Conservation (phyloP, 2,797 vertebrate species). For the Serranus cabrilla region DNA sequence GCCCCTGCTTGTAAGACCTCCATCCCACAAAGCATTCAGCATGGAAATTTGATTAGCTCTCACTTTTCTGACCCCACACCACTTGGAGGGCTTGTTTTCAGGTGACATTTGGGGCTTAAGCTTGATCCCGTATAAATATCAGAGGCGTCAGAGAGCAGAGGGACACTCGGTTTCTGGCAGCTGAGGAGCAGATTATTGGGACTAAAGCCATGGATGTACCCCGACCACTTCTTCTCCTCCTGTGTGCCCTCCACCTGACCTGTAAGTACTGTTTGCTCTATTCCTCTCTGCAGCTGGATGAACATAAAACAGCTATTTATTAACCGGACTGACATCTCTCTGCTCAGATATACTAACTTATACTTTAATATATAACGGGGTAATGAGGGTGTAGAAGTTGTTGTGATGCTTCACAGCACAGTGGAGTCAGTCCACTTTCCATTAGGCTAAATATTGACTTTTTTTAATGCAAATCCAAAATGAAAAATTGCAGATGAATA, state of each 20-base stretch:
- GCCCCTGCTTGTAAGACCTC: constrained; percentile 52
- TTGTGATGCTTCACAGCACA: background rate
- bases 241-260: constrained; percentile 69
- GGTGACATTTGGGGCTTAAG: constrained; percentile 67
- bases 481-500: background rate
- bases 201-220: constrained; percentile 64
- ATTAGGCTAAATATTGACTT: background rate
- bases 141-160: constrained; percentile 50
- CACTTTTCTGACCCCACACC: constrained; percentile 64
- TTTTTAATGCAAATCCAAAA: background rate
- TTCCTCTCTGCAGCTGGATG: constrained; percentile 22
- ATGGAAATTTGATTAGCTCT: constrained; percentile 84
- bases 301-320: background rate
- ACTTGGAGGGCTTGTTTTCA: constrained; percentile 60
- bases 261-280: constrained; percentile 80
- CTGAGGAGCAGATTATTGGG: constrained; percentile 65
- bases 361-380: constrained; percentile 10
- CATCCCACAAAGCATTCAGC: constrained; percentile 64
- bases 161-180: constrained; percentile 66
- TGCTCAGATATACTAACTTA: constrained; percentile 7
- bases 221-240: constrained; percentile 59
- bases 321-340: constrained; percentile 10
- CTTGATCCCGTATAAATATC: constrained; percentile 77
- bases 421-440: background rate
- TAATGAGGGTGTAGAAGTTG: constrained; percentile 5